Evolutionary conservation across 2,797 vertebrate species (phyloP).

Genomic region (Lacerta viridis): DNA sequence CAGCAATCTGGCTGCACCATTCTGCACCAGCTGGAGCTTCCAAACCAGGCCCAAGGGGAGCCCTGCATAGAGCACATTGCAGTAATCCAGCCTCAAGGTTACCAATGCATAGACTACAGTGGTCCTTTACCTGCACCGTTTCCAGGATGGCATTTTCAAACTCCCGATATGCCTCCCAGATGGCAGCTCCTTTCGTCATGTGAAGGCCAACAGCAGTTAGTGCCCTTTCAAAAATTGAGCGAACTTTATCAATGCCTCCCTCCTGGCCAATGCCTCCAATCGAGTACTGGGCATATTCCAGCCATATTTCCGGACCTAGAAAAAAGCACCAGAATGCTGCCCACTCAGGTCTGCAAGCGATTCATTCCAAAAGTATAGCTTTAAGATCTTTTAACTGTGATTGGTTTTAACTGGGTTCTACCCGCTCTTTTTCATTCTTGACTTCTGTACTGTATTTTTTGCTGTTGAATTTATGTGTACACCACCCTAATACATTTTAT

Average conservation of each 20-base stretch:
- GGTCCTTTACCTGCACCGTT: slow-evolving; percentile 89
- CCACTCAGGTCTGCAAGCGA: neutral
- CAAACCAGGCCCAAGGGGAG: too few relatives aligned
- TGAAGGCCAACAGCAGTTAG: slow-evolving; percentile 94
- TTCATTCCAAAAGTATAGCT: too few relatives aligned
- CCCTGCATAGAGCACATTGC: too few relatives aligned
- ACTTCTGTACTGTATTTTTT: neutral
- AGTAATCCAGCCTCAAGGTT: too few relatives aligned
- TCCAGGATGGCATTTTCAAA: slow-evolving; percentile 95
- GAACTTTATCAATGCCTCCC: slow-evolving; percentile 92
- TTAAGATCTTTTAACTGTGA: neutral
- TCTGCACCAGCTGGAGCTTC: too few relatives aligned
- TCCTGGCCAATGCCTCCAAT: slow-evolving; percentile 94
- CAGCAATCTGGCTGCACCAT: too few relatives aligned
- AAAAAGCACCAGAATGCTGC: neutral
- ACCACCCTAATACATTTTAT: neutral
- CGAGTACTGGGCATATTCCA: slow-evolving; percentile 96
- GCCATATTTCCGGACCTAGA: slow-evolving; percentile 96
- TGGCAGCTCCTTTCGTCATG: slow-evolving; percentile 90
- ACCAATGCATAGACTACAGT: too few relatives aligned
- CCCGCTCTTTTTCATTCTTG: too few relatives aligned
- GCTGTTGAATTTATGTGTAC: neutral
- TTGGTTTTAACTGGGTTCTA: neutral
- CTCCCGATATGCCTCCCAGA: slow-evolving; percentile 97
- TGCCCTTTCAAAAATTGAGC: slow-evolving; percentile 92